Conservation (phyloP, 1,140 invertebrate genomes). For the Trichoplusia ni region DNA sequence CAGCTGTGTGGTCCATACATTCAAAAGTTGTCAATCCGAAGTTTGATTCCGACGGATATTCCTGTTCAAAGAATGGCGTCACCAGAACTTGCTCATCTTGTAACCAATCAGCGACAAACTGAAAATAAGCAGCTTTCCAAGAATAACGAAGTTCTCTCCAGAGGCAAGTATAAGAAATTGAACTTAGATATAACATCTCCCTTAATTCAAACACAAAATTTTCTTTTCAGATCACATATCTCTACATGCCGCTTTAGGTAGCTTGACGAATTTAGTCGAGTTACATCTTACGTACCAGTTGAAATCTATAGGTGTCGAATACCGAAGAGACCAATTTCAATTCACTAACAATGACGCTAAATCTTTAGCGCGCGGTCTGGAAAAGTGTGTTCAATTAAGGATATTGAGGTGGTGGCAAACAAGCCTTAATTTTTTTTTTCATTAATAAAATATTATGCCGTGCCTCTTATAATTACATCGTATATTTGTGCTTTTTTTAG, state of each 20-base stretch:
- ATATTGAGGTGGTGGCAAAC: conserved; percentile 59
- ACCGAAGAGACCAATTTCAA: conserved; percentile 75
- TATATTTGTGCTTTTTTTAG: conserved; percentile 50
- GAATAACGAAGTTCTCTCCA: conserved; percentile 45
- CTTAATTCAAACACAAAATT: no score
- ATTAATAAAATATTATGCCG: conserved; percentile 35
- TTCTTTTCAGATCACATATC: conserved; percentile 76
- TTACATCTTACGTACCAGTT: conserved; percentile 73
- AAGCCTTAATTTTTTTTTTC: conserved; percentile 32
- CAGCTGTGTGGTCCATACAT: conserved; percentile 77
- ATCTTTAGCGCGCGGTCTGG: conserved; percentile 72
- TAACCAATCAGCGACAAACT: conserved; percentile 58
- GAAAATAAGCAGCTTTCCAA: conserved; percentile 44
- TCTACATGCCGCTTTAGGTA: conserved; percentile 73
- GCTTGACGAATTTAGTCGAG: conserved; percentile 75
- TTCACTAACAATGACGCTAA: conserved; percentile 78
- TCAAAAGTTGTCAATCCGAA: conserved; percentile 63
- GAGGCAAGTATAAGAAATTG: conserved; percentile 54
- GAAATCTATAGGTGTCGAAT: conserved; percentile 63
- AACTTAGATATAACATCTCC: no score
- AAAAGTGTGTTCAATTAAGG: conserved; percentile 68
- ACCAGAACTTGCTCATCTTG: conserved; percentile 71
- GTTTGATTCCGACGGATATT: conserved; percentile 70
- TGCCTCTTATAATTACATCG: neutral
- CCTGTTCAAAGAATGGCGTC: conserved; percentile 66